Evolutionary conservation across 2,888 invertebrate species (phyloP).

Genomic region (Melinopterus prodromus): DNA sequence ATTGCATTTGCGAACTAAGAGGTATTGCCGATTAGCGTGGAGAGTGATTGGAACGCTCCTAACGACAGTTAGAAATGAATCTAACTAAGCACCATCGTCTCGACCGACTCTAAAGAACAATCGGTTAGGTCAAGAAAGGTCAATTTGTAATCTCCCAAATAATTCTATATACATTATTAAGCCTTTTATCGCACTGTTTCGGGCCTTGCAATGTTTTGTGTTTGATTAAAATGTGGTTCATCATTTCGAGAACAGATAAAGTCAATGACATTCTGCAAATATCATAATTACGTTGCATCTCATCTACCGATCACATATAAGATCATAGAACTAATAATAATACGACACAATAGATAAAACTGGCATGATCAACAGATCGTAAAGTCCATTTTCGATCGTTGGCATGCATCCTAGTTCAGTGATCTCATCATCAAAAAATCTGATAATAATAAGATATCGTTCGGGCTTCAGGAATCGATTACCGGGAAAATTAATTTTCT

Average conservation of each 20-base stretch:
- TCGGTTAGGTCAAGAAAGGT: constrained; percentile 32
- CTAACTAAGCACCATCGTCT: constrained; percentile 27
- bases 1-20: constrained; percentile 48
- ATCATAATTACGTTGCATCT: too few relatives aligned
- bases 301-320: too few relatives aligned
- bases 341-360: too few relatives aligned
- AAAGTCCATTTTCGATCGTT: too few relatives aligned
- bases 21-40: not conserved
- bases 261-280: too few relatives aligned
- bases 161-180: constrained; percentile 10
- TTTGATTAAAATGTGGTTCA: not conserved
- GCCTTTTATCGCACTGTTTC: constrained; percentile 11
- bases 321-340: too few relatives aligned
- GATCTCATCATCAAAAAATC: not conserved
- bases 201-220: constrained; percentile 14
- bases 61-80: constrained; percentile 22
- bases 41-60: constrained; percentile 10
- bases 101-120: constrained; percentile 32
- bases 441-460: not conserved
- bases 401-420: too few relatives aligned
- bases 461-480: not conserved
- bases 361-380: too few relatives aligned
- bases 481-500: not conserved
- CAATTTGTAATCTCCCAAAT: constrained; percentile 32
- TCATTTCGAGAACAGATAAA: not conserved